Percentiles rank a stretch among this genome's conserved stretches.
phyloP scores from a whole-genome alignment of 2,113 vertebrate genomes.

The Mesoclemmys tuberculata region DNA sequence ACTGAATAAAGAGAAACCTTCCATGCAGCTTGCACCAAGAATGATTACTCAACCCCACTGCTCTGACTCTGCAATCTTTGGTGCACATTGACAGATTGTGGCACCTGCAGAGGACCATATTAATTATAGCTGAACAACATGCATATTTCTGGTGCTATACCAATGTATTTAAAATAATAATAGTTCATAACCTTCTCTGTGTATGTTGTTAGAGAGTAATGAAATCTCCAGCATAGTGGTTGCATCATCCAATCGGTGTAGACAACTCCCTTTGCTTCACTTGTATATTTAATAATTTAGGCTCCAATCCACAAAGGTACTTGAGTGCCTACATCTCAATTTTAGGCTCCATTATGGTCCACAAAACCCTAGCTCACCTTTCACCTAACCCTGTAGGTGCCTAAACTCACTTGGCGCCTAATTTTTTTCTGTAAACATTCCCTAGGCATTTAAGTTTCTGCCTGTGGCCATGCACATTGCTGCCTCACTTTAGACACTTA shows the following conservation, averaged over 20 bases:
- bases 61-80: conserved; percentile 10
- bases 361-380: background rate
- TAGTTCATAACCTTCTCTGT: background rate
- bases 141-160: background rate
- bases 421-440: background rate
- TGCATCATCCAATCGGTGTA: background rate
- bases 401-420: background rate
- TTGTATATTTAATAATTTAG: background rate
- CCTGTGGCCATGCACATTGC: too few relatives aligned
- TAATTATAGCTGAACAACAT: background rate
- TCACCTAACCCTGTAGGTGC: background rate
- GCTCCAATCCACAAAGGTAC: background rate
- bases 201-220: background rate
- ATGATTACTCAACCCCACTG: background rate
- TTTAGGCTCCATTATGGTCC: background rate
- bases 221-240: background rate
- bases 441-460: background rate
- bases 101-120: background rate
- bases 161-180: background rate
- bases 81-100: background rate
- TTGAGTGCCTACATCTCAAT: background rate
- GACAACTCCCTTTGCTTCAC: background rate
- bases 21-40: background rate
- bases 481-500: background rate
- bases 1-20: background rate